Conservation (phyloP, 2,797 vertebrate genomes). For the Falco naumanni region DNA sequence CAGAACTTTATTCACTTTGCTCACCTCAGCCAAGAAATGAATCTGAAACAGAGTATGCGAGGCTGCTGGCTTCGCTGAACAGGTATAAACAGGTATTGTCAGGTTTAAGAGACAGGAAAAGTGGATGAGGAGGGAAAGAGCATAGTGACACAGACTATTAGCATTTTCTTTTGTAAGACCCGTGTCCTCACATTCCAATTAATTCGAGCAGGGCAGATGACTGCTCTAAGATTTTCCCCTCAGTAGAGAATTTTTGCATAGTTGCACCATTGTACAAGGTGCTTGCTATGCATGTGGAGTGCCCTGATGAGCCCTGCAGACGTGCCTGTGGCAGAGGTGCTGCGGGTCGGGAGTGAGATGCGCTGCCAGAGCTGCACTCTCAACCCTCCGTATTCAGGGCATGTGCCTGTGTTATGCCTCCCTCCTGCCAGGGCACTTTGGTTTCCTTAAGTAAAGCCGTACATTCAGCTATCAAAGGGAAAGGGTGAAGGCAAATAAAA, state of each 20-base stretch:
- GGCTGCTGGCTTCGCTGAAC: not conserved
- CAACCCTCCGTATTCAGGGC: not conserved
- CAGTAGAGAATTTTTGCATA: not conserved
- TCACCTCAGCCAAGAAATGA: not conserved
- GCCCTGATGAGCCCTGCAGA: not conserved
- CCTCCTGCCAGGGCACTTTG: slow-evolving; percentile 34
- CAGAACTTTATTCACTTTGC: not conserved
- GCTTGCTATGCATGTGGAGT: not conserved
- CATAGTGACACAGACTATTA: not conserved
- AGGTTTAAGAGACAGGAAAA: not conserved
- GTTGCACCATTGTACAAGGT: not conserved
- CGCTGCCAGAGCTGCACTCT: not conserved
- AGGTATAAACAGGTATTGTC: not conserved
- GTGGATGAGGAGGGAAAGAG: not conserved
- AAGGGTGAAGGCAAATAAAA: slow-evolving; percentile 53
- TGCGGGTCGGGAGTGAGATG: not conserved
- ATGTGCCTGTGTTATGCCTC: not conserved
- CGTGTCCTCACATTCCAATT: not conserved
- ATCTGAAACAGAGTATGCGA: not conserved
- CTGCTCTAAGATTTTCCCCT: not conserved
- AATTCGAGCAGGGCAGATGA: not conserved
- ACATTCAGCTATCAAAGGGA: slow-evolving; percentile 45
- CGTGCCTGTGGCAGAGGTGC: not conserved
- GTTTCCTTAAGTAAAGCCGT: slow-evolving; percentile 37
- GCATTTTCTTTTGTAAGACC: not conserved